Evolutionary conservation across 2,888 invertebrate species (phyloP).

Genomic region (Cistogaster globosa): DNA sequence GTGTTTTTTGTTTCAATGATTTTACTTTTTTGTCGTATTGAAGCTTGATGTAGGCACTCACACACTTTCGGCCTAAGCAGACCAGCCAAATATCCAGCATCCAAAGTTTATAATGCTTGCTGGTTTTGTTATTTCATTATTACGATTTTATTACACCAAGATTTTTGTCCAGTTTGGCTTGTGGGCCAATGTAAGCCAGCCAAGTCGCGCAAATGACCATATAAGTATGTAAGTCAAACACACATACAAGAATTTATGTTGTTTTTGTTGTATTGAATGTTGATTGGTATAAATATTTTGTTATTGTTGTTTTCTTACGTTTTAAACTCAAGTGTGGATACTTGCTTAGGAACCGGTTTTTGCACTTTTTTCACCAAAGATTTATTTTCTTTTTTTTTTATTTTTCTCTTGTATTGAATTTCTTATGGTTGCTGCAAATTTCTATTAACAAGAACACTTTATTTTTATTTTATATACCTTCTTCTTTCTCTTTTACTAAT

Average conservation of each 20-base stretch:
- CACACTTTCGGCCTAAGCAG: constrained; percentile 44
- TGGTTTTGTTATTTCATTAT: constrained; percentile 37
- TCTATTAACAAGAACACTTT: constrained; percentile 58
- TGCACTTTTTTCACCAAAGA: constrained; percentile 65
- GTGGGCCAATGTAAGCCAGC: constrained; percentile 71
- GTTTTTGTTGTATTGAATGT: constrained; percentile 63
- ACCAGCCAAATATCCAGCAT: constrained; percentile 55
- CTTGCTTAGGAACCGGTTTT: constrained; percentile 71
- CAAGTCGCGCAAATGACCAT: constrained; percentile 65
- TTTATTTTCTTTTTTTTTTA: constrained; percentile 65
- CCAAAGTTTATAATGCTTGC: constrained; percentile 41
- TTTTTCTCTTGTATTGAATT: constrained; percentile 7
- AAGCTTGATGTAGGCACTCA: constrained; percentile 37
- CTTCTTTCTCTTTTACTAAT: background rate
- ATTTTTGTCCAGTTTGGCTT: constrained; percentile 71
- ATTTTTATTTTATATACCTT: constrained; percentile 16
- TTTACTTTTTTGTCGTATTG: constrained; percentile 27
- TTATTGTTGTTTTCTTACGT: constrained; percentile 54
- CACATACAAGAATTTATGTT: constrained; percentile 45
- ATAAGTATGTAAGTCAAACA: constrained; percentile 54
- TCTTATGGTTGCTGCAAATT: constrained; percentile 40
- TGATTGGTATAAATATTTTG: constrained; percentile 63
- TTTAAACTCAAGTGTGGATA: constrained; percentile 66
- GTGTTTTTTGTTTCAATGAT: constrained; percentile 9
- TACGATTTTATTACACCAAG: constrained; percentile 63